Evolutionary conservation across 2,113 vertebrate species (phyloP).

Genomic region (Pavo muticus): DNA sequence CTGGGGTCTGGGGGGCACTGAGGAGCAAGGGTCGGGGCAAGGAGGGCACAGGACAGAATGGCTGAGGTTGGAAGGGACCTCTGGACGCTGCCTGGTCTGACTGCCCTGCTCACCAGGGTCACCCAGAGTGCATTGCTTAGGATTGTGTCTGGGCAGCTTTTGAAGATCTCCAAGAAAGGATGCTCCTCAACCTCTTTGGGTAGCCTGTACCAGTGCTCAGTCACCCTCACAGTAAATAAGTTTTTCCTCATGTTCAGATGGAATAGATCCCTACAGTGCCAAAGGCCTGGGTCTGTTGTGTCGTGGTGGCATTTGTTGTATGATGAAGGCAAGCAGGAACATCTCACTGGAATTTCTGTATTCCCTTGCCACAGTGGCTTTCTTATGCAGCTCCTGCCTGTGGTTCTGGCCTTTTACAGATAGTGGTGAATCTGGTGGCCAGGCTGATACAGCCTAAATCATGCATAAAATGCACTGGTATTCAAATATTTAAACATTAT

Average conservation of each 20-base stretch:
- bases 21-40: neutral
- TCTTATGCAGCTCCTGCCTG: fast-evolving
- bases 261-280: fast-evolving
- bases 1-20: no score
- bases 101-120: no score
- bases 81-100: no score
- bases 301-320: neutral
- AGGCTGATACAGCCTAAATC: fast-evolving
- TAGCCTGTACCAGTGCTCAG: no score
- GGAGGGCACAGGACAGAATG: neutral
- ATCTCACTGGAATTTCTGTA: neutral
- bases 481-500: neutral
- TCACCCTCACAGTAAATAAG: no score
- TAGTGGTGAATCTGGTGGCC: neutral
- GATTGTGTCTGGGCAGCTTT: no score
- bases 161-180: no score
- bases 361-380: neutral
- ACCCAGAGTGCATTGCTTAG: no score
- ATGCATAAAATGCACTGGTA: neutral
- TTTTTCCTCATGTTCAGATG: no score
- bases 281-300: fast-evolving
- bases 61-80: no score
- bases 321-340: neutral
- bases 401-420: neutral
- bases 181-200: no score